A percentile compares a stretch with the other conserved stretches of the same genome.
Conservation (phyloP, 2,888 invertebrate genomes). For the Trissoscelio sp. region DNA sequence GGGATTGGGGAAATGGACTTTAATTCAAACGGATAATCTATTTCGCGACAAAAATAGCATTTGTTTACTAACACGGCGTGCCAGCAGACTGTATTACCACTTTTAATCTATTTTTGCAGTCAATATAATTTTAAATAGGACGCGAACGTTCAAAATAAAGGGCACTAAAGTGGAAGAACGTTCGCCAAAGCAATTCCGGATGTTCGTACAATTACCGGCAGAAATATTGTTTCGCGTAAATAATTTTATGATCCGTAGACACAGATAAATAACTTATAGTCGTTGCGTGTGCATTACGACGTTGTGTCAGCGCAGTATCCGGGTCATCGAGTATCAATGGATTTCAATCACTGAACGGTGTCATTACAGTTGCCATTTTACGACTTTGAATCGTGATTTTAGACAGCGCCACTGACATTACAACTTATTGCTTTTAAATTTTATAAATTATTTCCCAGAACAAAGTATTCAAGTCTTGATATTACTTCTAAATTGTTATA, state of each 20-base stretch:
- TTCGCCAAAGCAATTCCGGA: conserved; percentile 41
- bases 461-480: no score
- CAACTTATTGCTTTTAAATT: not conserved
- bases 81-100: conserved; percentile 40
- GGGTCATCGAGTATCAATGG: conserved; percentile 30
- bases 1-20: conserved; percentile 24
- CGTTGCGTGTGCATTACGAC: conserved; percentile 1
- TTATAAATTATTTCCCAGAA: no score
- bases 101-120: conserved; percentile 58
- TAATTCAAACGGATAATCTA: conserved; percentile 32
- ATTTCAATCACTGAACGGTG: conserved; percentile 2
- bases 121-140: conserved; percentile 59
- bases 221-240: conserved; percentile 54
- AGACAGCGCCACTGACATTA: conserved; percentile 16
- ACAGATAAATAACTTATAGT: conserved; percentile 44
- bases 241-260: conserved; percentile 49
- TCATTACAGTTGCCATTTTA: conserved; percentile 20
- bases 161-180: conserved; percentile 41
- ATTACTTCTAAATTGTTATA: no score
- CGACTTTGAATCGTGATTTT: conserved; percentile 11
- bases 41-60: conserved; percentile 40
- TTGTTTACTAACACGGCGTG: conserved; percentile 59
- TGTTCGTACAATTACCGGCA: conserved; percentile 40
- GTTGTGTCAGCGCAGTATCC: conserved; percentile 18
- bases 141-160: conserved; percentile 49